Percentiles rank a stretch among this genome's conserved stretches.
phyloP scores from a whole-genome alignment of 2,113 vertebrate species.

The Silurus meridionalis region DNA sequence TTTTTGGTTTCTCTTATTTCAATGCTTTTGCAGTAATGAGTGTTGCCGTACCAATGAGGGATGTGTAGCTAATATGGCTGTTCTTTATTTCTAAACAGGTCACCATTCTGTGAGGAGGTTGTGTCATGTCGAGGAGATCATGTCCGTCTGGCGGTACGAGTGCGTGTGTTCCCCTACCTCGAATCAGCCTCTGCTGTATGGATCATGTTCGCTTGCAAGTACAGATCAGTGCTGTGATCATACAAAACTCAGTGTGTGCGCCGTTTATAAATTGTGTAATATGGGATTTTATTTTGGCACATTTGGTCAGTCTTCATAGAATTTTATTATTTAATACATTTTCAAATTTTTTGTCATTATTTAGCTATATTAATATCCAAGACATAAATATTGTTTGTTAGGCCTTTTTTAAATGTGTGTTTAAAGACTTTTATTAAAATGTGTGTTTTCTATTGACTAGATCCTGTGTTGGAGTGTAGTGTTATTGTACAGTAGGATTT shows the following conservation, averaged over 20 bases:
- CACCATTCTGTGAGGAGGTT: constrained; percentile 93
- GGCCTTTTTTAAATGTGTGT: neutral
- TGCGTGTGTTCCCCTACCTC: constrained; percentile 88
- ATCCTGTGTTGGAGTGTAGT: neutral
- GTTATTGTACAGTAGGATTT: neutral
- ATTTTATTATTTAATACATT: neutral
- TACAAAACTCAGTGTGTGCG: neutral
- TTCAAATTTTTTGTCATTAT: neutral
- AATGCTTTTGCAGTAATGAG: neutral
- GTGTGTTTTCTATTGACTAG: neutral
- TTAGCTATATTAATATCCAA: neutral
- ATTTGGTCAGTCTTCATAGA: neutral
- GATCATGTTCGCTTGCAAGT: constrained; percentile 99
- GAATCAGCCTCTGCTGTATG: constrained; percentile 92
- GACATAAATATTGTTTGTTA: neutral
- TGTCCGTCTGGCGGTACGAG: constrained; percentile 89
- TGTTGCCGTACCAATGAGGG: neutral
- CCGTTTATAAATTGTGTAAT: neutral
- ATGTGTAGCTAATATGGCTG: neutral
- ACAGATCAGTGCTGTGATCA: constrained; percentile 87
- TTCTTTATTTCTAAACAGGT: constrained; percentile 69
- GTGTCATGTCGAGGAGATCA: constrained; percentile 93
- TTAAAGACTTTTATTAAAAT: neutral
- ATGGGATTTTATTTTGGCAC: neutral
- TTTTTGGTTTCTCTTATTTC: neutral